Percentiles rank a stretch among this genome's conserved stretches.
Conservation (phyloP, 2,888 invertebrate genomes). For the Quadroppia sp. region DNA sequence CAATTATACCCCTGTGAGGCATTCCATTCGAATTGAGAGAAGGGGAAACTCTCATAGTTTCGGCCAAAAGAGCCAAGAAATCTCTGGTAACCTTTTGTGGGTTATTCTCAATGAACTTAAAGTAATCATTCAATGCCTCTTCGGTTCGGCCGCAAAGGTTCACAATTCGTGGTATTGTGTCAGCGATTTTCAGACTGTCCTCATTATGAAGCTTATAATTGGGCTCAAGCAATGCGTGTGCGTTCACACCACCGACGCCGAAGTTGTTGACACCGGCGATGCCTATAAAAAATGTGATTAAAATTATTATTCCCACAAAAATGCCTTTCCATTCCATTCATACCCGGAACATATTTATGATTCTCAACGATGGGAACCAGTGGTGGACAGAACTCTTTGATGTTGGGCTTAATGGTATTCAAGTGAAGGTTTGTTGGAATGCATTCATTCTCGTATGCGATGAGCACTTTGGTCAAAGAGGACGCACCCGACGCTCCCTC, state of each 20-base stretch:
- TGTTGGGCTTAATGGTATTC: constrained; percentile 56
- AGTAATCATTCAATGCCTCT: constrained; percentile 65
- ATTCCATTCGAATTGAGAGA: constrained; percentile 8
- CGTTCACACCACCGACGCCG: constrained; percentile 58
- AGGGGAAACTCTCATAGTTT: constrained; percentile 60
- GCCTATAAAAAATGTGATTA: not conserved
- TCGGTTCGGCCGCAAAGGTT: constrained; percentile 78
- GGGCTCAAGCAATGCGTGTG: constrained; percentile 51
- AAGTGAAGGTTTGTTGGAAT: constrained; percentile 58
- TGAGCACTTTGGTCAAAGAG: constrained; percentile 52
- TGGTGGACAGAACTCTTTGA: constrained; percentile 48
- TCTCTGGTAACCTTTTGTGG: constrained; percentile 58
- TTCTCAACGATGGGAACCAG: constrained; percentile 6
- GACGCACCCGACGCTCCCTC: constrained; percentile 59
- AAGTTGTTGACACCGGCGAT: constrained; percentile 58
- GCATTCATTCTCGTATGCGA: constrained; percentile 55
- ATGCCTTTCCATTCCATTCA: not conserved
- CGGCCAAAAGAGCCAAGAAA: constrained; percentile 70
- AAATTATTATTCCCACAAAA: not conserved
- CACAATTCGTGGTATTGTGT: constrained; percentile 64
- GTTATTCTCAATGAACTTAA: constrained; percentile 58
- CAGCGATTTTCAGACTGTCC: not conserved
- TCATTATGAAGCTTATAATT: constrained; percentile 45
- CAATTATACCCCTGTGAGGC: constrained; percentile 58
- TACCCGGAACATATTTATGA: constrained; percentile 28